Evolutionary conservation across 2,113 vertebrate species (phyloP), one percentile per base, ranked within the genome.

Genomic region (Microtus ochrogaster): DNA sequence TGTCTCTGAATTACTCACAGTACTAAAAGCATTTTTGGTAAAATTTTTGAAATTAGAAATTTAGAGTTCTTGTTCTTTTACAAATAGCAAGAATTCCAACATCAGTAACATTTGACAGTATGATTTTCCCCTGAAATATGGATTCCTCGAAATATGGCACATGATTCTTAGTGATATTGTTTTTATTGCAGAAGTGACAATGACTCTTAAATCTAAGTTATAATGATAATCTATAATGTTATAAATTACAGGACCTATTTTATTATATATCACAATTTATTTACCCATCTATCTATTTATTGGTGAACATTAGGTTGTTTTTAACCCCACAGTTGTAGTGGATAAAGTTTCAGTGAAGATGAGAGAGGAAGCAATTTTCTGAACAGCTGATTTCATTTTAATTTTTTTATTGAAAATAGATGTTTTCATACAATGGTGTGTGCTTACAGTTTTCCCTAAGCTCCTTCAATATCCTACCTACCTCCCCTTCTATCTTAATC

Each of bases 51-150:
- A 90, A 84, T 36, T 77, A 93, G 58, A 95, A 68, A 96, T 96
- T 52, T 77, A 94, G 86, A 94, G 17, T 17, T 44, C 74, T n/a
- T 4, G 19, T 96, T 98, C 28, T 81, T 97, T 97, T 97, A 91
- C 47, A 95, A 63, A 94, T 98, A 89, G 72, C 74, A 98, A 97
- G 70, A 85, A 92, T 92, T 93, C 89, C 91, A 83, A 94, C 83
- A 95, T 83, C 92, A 95, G 94, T 97, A 30, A 65, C 90, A 95
- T 88, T 92, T 97, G 82, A 68, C 94, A 85, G 90, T 95, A 86
- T 93, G 85, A 70, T 65, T 96, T 89, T 92, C 39, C 89, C 77
- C 36, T 95, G 88, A 97, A 97, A 83, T 92, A 91, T 92, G 28
- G n/a, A 41, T 93, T 63, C 63, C 92, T 95, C 96, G 9, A 97